Conservation (phyloP, 2,113 vertebrate genomes). For the Ictidomys tridecemlineatus region DNA sequence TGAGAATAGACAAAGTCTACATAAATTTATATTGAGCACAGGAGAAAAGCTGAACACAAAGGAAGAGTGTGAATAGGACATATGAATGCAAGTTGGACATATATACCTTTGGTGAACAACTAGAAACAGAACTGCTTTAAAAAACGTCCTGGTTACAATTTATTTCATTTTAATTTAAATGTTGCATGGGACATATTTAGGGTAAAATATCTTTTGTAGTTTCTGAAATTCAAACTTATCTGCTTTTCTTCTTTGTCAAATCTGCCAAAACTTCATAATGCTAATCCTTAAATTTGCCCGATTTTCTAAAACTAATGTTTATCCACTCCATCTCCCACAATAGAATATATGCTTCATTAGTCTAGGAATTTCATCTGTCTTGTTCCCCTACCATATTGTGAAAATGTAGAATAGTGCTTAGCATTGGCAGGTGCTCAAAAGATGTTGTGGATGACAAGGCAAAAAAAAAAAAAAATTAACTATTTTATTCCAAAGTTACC, state of each 20-base stretch:
- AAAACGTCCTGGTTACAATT: not conserved
- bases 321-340: not conserved
- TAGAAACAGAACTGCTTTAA: not conserved
- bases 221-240: slow-evolving; percentile 52
- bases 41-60: not conserved
- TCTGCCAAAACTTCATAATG: not conserved
- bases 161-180: not conserved
- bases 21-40: not conserved
- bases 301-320: not conserved
- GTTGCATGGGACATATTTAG: not conserved
- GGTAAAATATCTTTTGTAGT: not conserved
- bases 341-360: not conserved
- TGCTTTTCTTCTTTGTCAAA: slow-evolving; percentile 35
- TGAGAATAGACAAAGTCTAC: not conserved
- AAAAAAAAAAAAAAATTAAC: not conserved
- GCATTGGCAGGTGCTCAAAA: not conserved
- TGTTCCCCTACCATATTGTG: not conserved
- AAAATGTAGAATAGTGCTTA: not conserved
- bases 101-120: not conserved
- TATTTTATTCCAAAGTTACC: not conserved
- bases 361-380: not conserved
- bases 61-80: not conserved
- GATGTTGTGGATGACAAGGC: not conserved
- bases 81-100: not conserved
- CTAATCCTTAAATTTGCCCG: not conserved